Percentiles rank a stretch among this genome's conserved stretches.
Conservation (phyloP, 37 sponge, comb jelly and placozoan genomes). For the Agelas oroides region DNA sequence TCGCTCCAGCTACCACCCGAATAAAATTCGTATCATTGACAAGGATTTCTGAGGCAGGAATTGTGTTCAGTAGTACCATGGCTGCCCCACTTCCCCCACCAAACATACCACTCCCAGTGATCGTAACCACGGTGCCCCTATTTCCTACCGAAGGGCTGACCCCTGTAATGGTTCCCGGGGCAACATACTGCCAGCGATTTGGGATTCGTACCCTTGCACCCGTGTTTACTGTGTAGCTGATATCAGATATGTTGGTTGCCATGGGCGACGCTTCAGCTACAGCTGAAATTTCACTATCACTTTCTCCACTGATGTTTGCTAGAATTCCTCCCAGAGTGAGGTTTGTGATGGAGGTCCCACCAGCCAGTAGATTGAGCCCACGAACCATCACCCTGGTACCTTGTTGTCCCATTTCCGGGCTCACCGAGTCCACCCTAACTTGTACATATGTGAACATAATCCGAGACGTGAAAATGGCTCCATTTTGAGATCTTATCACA, state of each 20-base stretch:
- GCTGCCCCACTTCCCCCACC: slow-evolving; percentile 46
- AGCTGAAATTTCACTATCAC: background rate
- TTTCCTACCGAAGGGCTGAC: slow-evolving; percentile 61
- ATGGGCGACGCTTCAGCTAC: slow-evolving; percentile 12
- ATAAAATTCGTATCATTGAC: slow-evolving; percentile 30
- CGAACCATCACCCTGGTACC: slow-evolving; percentile 67
- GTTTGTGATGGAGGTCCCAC: slow-evolving; percentile 25
- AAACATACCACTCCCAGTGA: slow-evolving; percentile 58
- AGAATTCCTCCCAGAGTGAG: slow-evolving; percentile 35
- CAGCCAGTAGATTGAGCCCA: slow-evolving; percentile 55
- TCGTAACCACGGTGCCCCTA: slow-evolving; percentile 71
- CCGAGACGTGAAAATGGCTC: slow-evolving; percentile 17
- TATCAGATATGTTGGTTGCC: slow-evolving; percentile 2
- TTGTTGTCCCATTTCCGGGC: slow-evolving; percentile 64
- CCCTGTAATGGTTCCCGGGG: slow-evolving; percentile 34
- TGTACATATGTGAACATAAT: slow-evolving; percentile 57
- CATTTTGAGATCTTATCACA: slow-evolving; percentile 7
- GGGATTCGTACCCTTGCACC: slow-evolving; percentile 39
- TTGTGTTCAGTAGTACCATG: slow-evolving; percentile 33
- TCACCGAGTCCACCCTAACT: slow-evolving; percentile 33
- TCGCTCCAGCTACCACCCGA: slow-evolving; percentile 57
- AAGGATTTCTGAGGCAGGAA: slow-evolving; percentile 25
- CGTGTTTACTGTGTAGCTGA: slow-evolving; percentile 26
- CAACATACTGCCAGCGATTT: slow-evolving; percentile 57
- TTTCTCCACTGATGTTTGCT: background rate